Conservation (phyloP, 2,113 vertebrate species). For the Amphilophus citrinellus region DNA sequence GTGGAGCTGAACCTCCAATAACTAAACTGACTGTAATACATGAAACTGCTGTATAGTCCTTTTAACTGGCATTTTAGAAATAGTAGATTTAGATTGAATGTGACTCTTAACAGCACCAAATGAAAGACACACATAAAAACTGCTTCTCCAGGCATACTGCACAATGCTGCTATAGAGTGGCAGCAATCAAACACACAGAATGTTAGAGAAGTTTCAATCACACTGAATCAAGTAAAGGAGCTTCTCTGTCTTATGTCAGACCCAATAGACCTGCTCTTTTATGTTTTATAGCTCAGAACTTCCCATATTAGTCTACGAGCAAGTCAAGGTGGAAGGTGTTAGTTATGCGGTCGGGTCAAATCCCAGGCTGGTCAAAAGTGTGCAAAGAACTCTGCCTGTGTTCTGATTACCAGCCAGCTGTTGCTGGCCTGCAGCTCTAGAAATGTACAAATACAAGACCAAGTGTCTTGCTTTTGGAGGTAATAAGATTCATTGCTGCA, state of each 20-base stretch:
- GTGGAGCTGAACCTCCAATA: background rate
- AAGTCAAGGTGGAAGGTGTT: constrained; percentile 37
- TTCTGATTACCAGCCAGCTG: constrained; percentile 76
- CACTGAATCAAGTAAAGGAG: background rate
- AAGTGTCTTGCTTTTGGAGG: background rate
- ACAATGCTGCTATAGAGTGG: constrained; percentile 11
- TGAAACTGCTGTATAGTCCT: background rate
- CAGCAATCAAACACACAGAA: constrained; percentile 24
- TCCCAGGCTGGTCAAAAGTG: constrained; percentile 55
- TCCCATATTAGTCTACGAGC: constrained; percentile 39
- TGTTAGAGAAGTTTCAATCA: constrained; percentile 18
- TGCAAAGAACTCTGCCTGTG: constrained; percentile 62
- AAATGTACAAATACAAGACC: constrained; percentile 20
- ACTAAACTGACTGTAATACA: background rate
- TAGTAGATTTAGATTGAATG: background rate
- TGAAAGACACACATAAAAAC: background rate
- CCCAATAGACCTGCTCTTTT: constrained; percentile 17
- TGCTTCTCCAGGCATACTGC: background rate
- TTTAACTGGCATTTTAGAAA: background rate
- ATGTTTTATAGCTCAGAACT: constrained; percentile 36
- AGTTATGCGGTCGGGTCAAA: constrained; percentile 55
- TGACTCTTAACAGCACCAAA: background rate
- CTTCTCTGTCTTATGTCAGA: constrained; percentile 19
- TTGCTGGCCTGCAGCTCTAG: constrained; percentile 38
- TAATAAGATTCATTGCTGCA: constrained; percentile 34